Evolutionary conservation across 2,797 vertebrate species (phyloP), one percentile per base, ranked within the genome.

Genomic region (Siniperca obscura): DNA sequence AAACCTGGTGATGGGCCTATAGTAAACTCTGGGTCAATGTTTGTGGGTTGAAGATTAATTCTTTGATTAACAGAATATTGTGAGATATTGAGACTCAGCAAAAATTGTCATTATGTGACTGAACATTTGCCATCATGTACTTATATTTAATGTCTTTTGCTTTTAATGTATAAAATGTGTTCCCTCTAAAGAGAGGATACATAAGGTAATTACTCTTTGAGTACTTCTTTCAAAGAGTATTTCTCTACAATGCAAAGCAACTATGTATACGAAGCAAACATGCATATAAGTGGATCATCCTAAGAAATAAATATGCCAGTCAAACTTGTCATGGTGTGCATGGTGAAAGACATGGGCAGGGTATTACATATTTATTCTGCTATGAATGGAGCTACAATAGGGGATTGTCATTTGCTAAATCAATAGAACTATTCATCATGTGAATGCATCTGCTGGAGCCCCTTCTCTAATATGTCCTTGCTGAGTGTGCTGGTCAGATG

Each of bases 401-500:
- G 14, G 5, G 27, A 70, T 80, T 92, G 82, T 87, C 67, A 53
- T 76, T 72, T 67, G 19, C 13, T 71, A 25, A 79, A 72, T 83
- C 69, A 78, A 78, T 78, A 44, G 69, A 21, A 70, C 50, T 74
- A 62, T 86, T 86, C 55, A 82, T 77, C 53, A 22, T n/a, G 42
- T 53, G 40, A 73, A 59, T 61, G 13, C n/a, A 72, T 57, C 65
- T 59, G 2, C 79, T 71, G 48, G 4, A 46, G 11, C 42, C 78
- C n/a, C 74, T 78, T 40, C 53, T 81, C 30, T 44, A 66, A 57
- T 27, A 12, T 42, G 25, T 76, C 48, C 74, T 14, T 12, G 53
- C n/a, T 71, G 27, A 70, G 25, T 12, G 7, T 17, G 21, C 1
- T 27, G 3, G 19, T 74, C 70, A 65, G 42, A 44, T 72, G n/a